Conservation (phyloP, 2,797 vertebrate genomes). For the Girardinus metallicus region DNA sequence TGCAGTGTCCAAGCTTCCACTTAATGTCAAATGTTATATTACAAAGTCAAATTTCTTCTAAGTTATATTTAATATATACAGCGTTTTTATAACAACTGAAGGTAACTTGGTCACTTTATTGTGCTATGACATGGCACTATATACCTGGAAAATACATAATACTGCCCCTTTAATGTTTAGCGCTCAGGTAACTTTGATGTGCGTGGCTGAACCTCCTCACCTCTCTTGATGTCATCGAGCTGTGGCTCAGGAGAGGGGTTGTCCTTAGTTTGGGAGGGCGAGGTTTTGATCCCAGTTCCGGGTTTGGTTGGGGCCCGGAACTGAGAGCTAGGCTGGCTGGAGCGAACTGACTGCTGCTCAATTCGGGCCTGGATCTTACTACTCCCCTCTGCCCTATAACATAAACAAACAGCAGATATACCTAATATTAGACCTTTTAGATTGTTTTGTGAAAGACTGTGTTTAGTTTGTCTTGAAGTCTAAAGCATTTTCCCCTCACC, state of each 20-base stretch:
- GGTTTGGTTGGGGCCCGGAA: slow-evolving; percentile 93
- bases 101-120: no score
- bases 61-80: no score
- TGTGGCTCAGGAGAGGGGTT: slow-evolving; percentile 97
- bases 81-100: no score
- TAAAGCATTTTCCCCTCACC: slow-evolving; percentile 75
- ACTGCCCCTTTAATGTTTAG: not conserved
- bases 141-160: not conserved
- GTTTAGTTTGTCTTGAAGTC: not conserved
- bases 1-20: no score
- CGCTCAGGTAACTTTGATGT: not conserved
- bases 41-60: no score
- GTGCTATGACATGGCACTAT: no score
- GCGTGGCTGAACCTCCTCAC: slow-evolving; percentile 61
- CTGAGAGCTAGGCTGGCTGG: slow-evolving; percentile 85
- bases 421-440: not conserved
- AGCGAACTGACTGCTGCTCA: slow-evolving; percentile 91
- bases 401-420: not conserved
- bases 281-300: slow-evolving; percentile 88
- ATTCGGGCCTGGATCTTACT: slow-evolving; percentile 97
- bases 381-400: slow-evolving; percentile 94
- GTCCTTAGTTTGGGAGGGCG: slow-evolving; percentile 89
- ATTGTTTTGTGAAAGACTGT: not conserved
- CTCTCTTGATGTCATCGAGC: slow-evolving; percentile 98
- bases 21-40: no score